Conservation (phyloP, 2,888 invertebrate species). For the Pheosia gnoma region DNA sequence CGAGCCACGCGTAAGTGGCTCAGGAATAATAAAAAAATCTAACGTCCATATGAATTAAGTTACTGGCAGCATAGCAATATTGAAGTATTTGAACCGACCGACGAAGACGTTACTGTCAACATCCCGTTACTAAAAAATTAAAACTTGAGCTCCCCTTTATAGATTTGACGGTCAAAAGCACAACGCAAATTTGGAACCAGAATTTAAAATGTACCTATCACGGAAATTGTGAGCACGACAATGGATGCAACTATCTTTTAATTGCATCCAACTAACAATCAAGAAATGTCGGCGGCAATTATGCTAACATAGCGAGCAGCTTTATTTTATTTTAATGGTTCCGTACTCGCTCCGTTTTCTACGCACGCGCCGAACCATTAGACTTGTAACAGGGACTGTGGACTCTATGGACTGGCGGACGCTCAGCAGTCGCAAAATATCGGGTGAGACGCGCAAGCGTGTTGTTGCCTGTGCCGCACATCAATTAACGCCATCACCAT, state of each 20-base stretch:
- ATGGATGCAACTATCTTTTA: constrained; percentile 18
- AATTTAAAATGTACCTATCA: too few relatives aligned
- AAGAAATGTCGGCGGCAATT: constrained; percentile 49
- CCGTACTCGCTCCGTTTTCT: constrained; percentile 39
- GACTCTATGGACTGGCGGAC: constrained; percentile 42
- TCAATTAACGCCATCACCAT: constrained; percentile 33
- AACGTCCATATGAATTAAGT: too few relatives aligned
- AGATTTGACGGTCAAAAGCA: constrained; percentile 24
- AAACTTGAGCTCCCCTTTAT: not conserved
- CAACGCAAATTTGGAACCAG: constrained; percentile 8
- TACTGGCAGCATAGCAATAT: too few relatives aligned
- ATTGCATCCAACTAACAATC: constrained; percentile 42
- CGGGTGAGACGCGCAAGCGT: constrained; percentile 66
- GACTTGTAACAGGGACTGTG: constrained; percentile 66
- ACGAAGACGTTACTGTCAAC: too few relatives aligned
- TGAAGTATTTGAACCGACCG: too few relatives aligned
- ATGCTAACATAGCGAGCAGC: constrained; percentile 54
- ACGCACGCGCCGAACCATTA: constrained; percentile 62
- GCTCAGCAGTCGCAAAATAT: constrained; percentile 65
- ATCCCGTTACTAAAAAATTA: too few relatives aligned
- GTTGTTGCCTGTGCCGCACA: constrained; percentile 52
- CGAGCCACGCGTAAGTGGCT: too few relatives aligned
- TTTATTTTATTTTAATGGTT: constrained; percentile 44
- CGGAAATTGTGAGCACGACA: not conserved
- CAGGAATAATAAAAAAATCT: too few relatives aligned